These are phyloP conservation scores for Atrichornis clamosus DNA, from an alignment of 2,113 vertebrate species.

Conservation along the genomic window DNA sequence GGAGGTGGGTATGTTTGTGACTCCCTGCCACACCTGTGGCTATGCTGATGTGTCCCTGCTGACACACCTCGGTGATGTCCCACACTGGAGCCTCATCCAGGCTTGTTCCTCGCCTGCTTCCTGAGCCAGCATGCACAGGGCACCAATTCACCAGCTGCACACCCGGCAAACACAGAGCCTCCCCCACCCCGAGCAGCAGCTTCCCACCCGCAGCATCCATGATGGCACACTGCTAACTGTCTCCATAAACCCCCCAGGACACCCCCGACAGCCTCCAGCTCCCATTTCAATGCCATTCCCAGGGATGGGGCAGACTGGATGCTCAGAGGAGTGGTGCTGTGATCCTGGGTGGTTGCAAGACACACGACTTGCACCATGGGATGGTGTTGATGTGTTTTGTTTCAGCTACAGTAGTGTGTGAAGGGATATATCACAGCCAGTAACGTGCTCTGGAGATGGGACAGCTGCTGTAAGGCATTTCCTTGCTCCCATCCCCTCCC, in stretches of 20 bases:
- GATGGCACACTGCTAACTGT: accelerated
- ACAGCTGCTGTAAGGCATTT: not conserved
- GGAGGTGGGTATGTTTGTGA: not conserved
- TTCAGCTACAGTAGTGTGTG: accelerated
- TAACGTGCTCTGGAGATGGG: not conserved
- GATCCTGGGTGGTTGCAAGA: not conserved
- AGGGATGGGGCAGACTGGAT: not conserved
- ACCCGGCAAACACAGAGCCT: not conserved
- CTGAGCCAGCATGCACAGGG: accelerated
- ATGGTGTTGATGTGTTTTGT: not conserved
- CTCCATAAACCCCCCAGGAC: no score
- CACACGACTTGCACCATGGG: accelerated
- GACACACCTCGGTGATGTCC: accelerated
- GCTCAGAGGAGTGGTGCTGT: accelerated
- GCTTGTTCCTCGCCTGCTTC: not conserved
- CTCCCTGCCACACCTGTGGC: not conserved
- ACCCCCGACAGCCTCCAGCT: accelerated
- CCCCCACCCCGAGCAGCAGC: accelerated
- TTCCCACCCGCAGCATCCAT: not conserved
- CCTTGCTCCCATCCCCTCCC: accelerated
- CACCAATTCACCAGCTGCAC: not conserved
- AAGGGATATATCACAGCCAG: not conserved
- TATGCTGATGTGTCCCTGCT: accelerated
- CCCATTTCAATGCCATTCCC: not conserved
- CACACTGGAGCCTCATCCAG: not conserved